Conservation (phyloP, 2,113 vertebrate species). For the Sisor rabdophorus region DNA sequence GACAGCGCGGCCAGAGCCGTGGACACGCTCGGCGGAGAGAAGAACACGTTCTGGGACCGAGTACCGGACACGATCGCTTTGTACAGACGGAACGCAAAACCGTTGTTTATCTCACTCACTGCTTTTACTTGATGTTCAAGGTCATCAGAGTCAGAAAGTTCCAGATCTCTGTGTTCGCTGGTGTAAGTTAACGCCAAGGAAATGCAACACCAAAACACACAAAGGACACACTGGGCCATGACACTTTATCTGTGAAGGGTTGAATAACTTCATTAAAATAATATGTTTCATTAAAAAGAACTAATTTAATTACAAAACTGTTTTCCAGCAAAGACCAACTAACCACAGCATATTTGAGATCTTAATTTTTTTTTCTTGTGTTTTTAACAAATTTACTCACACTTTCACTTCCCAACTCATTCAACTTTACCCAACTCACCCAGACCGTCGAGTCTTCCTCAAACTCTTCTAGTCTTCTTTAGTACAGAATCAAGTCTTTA, state of each 20-base stretch:
- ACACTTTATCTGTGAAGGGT: not conserved
- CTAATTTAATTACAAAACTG: not conserved
- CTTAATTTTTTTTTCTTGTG: not conserved
- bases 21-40: constrained; percentile 73
- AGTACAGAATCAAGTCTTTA: not conserved
- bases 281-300: not conserved
- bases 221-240: not conserved
- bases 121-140: constrained; percentile 7
- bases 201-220: constrained; percentile 4
- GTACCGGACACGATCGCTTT: constrained; percentile 56
- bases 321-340: not conserved
- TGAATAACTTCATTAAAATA: no score
- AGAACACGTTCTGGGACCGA: constrained; percentile 72
- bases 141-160: not conserved
- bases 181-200: constrained; percentile 17
- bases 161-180: not conserved
- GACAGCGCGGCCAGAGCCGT: constrained; percentile 68
- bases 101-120: constrained; percentile 59
- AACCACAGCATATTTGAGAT: not conserved
- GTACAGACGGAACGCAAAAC: constrained; percentile 71
- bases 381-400: not conserved
- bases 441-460: not conserved
- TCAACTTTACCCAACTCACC: not conserved
- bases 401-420: not conserved
- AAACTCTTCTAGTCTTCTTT: not conserved